phyloP scores from a whole-genome alignment of 2,797 vertebrate species.

The Sebastes alutus region DNA sequence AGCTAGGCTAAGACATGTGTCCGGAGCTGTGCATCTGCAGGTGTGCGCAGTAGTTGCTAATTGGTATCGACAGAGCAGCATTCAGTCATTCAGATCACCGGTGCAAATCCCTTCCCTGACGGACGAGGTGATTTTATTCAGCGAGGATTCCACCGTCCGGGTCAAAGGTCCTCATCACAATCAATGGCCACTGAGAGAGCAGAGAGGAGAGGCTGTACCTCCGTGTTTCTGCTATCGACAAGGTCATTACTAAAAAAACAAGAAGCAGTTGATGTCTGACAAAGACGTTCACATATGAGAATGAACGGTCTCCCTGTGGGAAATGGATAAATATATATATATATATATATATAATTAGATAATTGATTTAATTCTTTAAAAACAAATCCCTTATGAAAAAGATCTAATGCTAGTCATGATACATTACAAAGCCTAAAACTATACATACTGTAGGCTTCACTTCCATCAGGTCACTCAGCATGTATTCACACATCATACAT shows the following conservation, averaged over 20 bases:
- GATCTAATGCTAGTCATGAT: too few relatives aligned
- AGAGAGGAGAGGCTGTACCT: constrained; percentile 4
- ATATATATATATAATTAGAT: not conserved
- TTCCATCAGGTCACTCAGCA: too few relatives aligned
- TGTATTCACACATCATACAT: too few relatives aligned
- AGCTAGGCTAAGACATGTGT: not conserved
- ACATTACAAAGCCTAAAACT: too few relatives aligned
- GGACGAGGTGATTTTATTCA: constrained; percentile 58
- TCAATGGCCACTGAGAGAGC: constrained; percentile 56
- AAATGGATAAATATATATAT: not conserved
- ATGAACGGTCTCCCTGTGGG: not conserved
- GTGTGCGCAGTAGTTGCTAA: constrained; percentile 59
- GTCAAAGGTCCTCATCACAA: constrained; percentile 62
- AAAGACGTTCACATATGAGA: not conserved
- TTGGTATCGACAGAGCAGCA: constrained; percentile 61
- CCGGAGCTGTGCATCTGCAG: constrained; percentile 10
- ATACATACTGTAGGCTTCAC: too few relatives aligned
- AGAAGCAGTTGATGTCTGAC: not conserved
- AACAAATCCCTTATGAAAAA: too few relatives aligned
- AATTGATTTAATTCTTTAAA: not conserved
- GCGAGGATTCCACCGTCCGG: constrained; percentile 16
- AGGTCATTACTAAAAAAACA: constrained; percentile 6
- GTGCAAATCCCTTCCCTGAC: constrained; percentile 60
- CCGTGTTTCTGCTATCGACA: constrained; percentile 28
- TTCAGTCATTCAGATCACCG: constrained; percentile 55